A percentile compares a stretch with the other conserved stretches of the same genome.
phyloP scores from a whole-genome alignment of 2,113 vertebrate species.

The Nesogale talazaci region DNA sequence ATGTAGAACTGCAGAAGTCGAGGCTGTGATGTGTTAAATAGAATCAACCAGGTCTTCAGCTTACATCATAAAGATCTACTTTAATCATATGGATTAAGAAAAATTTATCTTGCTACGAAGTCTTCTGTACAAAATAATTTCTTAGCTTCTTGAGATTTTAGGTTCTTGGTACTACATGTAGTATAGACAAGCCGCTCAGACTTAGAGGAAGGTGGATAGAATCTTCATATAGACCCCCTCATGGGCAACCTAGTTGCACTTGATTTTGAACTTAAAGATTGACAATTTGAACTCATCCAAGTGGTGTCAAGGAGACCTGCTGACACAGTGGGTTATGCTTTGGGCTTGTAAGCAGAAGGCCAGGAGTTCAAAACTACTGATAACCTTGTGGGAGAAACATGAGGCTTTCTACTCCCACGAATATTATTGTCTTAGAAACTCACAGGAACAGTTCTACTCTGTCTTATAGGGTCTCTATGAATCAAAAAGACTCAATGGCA shows the following conservation, averaged over 20 bases:
- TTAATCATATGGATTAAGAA: neutral
- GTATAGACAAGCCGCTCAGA: neutral
- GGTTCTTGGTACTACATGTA: neutral
- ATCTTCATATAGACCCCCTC: neutral
- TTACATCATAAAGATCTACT: neutral
- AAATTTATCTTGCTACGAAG: constrained; percentile 4
- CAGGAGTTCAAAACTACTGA: neutral
- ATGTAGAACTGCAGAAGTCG: neutral
- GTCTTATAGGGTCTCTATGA: no score
- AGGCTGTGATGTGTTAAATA: neutral
- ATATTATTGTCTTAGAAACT: no score
- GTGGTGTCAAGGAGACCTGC: neutral
- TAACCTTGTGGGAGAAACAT: no score
- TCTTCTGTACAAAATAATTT: neutral
- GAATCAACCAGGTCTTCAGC: neutral
- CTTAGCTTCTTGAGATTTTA: neutral
- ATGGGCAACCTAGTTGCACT: neutral
- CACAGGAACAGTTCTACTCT: no score
- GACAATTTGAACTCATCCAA: neutral
- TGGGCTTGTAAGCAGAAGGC: neutral
- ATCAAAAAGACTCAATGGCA: no score
- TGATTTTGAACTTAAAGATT: neutral
- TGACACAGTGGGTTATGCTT: no score
- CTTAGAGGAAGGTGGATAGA: neutral
- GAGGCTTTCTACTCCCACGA: no score